Evolutionary conservation across 2,113 vertebrate genomes (phyloP).

Genomic region (Progne subis): DNA sequence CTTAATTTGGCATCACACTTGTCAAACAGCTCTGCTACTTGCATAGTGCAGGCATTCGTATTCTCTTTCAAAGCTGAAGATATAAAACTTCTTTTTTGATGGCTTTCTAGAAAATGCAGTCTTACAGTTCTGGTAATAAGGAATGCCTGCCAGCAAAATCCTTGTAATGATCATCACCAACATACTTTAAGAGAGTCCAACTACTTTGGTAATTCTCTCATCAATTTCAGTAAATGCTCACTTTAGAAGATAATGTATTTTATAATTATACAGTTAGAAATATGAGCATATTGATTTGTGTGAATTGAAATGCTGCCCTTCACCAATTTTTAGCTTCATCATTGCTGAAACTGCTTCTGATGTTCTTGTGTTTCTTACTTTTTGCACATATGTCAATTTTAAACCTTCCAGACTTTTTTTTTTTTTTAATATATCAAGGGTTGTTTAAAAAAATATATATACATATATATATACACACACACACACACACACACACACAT

Average conservation of each 20-base stretch:
- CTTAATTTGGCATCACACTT: constrained; percentile 13
- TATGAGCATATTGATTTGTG: not conserved
- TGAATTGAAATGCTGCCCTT: not conserved
- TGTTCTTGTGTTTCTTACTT: not conserved
- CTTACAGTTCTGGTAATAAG: not conserved
- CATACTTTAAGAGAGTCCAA: not conserved
- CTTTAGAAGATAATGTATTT: not conserved
- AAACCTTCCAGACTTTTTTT: not conserved
- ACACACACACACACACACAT: too few species aligned
- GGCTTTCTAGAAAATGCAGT: not conserved
- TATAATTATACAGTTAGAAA: constrained; percentile 19
- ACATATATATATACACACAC: too few species aligned
- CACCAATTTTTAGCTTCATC: not conserved
- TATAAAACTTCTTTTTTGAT: constrained; percentile 1
- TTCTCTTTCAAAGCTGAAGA: constrained; percentile 11
- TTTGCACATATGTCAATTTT: not conserved
- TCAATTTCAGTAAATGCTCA: not conserved
- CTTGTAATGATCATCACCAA: not conserved
- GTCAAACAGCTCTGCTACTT: not conserved
- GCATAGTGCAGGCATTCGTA: not conserved
- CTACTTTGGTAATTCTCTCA: constrained; percentile 1
- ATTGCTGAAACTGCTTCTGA: not conserved
- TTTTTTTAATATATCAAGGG: not conserved
- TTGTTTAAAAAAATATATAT: not conserved
- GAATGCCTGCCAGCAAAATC: constrained; percentile 20